Evolutionary conservation across 2,888 invertebrate genomes (phyloP), one percentile per base, ranked within the genome.

Genomic region (Rhodophaea formosa): DNA sequence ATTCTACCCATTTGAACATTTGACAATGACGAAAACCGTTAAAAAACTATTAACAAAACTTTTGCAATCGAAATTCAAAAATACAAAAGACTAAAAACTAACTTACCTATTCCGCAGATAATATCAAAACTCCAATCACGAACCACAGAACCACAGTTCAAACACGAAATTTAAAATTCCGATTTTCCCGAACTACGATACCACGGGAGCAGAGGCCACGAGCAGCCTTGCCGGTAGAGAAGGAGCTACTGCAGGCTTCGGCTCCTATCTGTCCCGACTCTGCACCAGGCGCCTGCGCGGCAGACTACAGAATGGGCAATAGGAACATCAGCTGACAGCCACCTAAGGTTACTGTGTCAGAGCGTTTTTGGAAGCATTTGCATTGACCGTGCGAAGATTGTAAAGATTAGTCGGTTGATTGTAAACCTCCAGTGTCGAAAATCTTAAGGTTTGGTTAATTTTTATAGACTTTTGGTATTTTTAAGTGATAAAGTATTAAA

Each of bases 281-380:
- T 82, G 84, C 87, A 84, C 80, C 77, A 74, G 57, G 51, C 88
- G 89, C 89, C 78, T 73, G 88, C 88, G 86, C 65, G 63, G 61
- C 49, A 59, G 58, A 62, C 63, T 68, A 72, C 65, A 62, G 77
- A 75, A 73, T 72, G 75, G 79, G 51, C 51, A 8, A 49, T 32
- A 49, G 32, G 46, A 32, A 79, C 74, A 78, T 86, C 88, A 88
- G 88, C 88, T 88, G 88, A 83, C 78, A 76, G 77, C 65, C 72
- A 75, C 79, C 78, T 84, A 83, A 84, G 88, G 88, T 88, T 84
- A 89, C 76, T 85, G 81, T 89, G 88, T 88, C 86, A 86, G 67
- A 71, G 66, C 53, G 52, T 60, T 60, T 59, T 60, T 61, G 74
- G 75, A 71, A 72, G 53, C 23, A 23, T 23, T 16, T n/a, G 17